Evolutionary conservation across 2,113 vertebrate genomes (phyloP).

Genomic region (Cnemophilus loriae): DNA sequence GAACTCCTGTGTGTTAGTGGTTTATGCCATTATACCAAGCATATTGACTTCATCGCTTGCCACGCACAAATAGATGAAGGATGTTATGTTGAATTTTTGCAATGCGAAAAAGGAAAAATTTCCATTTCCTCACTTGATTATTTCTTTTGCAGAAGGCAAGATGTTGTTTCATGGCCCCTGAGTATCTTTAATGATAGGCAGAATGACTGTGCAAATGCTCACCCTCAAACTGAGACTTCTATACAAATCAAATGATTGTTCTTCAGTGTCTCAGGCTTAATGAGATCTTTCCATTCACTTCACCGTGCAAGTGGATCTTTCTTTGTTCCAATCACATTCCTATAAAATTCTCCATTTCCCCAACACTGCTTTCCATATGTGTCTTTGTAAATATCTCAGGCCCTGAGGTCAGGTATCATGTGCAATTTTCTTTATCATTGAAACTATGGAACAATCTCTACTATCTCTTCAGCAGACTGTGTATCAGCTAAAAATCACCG

Average conservation of each 20-base stretch:
- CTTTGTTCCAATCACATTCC: not conserved
- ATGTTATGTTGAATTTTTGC: not conserved
- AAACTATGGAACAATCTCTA: not conserved
- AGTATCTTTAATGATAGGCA: not conserved
- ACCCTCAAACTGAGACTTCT: not conserved
- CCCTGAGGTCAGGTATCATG: not conserved
- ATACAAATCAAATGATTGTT: not conserved
- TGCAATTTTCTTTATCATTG: not conserved
- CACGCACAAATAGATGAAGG: not conserved
- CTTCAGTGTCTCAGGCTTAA: not conserved
- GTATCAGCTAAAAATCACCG: not conserved
- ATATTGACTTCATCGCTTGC: not conserved
- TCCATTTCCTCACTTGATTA: not conserved
- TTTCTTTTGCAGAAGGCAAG: not conserved
- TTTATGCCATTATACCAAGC: not conserved
- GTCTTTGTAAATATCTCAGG: not conserved
- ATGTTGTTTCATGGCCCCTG: not conserved
- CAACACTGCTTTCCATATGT: rapidly evolving
- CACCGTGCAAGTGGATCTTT: not conserved
- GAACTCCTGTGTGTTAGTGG: not conserved
- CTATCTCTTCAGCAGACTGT: not conserved
- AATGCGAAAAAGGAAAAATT: not conserved
- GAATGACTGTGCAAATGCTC: not conserved
- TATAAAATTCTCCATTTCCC: not conserved
- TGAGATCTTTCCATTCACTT: not conserved